Evolutionary conservation across 2,113 vertebrate species (phyloP).

Genomic region (Siphamia tubifer): DNA sequence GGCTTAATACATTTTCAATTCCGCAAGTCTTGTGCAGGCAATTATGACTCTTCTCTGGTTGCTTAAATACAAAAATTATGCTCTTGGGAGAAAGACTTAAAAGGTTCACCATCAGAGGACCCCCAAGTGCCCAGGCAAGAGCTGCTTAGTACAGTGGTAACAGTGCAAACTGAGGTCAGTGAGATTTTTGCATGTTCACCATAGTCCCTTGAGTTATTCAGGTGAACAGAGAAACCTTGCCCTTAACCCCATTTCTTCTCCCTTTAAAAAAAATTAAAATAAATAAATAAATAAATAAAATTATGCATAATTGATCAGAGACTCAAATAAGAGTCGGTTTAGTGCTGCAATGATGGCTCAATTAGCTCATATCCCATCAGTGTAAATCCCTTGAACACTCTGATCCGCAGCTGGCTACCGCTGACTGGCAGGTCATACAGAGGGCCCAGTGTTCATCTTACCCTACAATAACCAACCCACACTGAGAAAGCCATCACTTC

Average conservation of each 20-base stretch:
- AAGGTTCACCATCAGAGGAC: constrained; percentile 22
- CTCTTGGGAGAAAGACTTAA: constrained; percentile 16
- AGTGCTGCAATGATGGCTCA: not conserved
- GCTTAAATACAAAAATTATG: constrained; percentile 14
- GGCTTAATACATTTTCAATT: constrained; percentile 1
- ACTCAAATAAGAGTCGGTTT: constrained; percentile 15
- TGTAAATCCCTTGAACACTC: constrained; percentile 18
- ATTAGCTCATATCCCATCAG: constrained; percentile 25
- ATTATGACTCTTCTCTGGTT: not conserved
- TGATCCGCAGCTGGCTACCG: constrained; percentile 15
- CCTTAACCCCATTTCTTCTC: not conserved
- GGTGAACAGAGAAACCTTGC: not conserved
- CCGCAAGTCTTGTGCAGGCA: not conserved
- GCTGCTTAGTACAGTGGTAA: not conserved
- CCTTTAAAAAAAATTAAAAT: too few species aligned
- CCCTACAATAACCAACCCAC: not conserved
- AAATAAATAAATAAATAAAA: too few species aligned
- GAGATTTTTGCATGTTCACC: not conserved
- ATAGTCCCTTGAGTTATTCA: not conserved
- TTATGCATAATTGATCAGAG: constrained; percentile 13
- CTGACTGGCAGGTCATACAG: not conserved
- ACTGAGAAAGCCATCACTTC: not conserved
- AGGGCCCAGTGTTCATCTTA: not conserved
- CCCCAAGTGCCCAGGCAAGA: constrained; percentile 11
- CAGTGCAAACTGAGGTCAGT: constrained; percentile 21